These are phyloP conservation scores for Halcyon chelicuti DNA, from an alignment of 2,797 vertebrate genomes.

Conservation along the genomic window DNA sequence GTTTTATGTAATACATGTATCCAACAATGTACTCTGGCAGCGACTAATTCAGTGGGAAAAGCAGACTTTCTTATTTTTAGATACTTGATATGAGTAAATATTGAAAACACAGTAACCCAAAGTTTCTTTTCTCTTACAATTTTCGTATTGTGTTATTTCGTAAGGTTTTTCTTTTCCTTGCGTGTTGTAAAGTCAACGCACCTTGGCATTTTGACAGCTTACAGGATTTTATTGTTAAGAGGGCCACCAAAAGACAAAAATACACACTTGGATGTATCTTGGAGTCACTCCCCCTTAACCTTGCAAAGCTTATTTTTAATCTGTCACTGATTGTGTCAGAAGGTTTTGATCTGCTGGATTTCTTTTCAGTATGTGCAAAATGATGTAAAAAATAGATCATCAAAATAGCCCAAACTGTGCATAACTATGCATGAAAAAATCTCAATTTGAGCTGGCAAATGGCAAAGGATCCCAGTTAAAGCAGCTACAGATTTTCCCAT, in stretches of 20 bases:
- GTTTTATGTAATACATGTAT: neutral
- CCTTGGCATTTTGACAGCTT: neutral
- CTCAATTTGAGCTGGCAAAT: neutral
- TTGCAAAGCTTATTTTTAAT: neutral
- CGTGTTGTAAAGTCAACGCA: conserved; percentile 17
- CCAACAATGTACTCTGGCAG: neutral
- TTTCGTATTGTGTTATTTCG: neutral
- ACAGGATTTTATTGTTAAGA: neutral
- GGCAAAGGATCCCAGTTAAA: neutral
- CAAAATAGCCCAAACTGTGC: rapidly evolving
- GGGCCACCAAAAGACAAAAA: neutral
- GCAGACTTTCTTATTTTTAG: conserved; percentile 52
- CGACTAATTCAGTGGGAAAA: conserved; percentile 34
- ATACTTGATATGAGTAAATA: neutral
- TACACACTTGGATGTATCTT: neutral
- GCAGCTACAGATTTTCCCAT: neutral
- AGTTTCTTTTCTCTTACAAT: neutral
- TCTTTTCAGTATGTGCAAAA: neutral
- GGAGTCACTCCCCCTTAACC: neutral
- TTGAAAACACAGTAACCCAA: neutral
- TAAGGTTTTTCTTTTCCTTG: neutral
- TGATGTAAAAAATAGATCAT: rapidly evolving
- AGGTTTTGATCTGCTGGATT: neutral
- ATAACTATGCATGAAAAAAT: rapidly evolving
- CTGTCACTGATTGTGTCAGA: neutral